These are phyloP conservation scores for Drosophila pseudoananassae DNA, from an alignment of 1,140 invertebrate genomes.

Conservation along the genomic window DNA sequence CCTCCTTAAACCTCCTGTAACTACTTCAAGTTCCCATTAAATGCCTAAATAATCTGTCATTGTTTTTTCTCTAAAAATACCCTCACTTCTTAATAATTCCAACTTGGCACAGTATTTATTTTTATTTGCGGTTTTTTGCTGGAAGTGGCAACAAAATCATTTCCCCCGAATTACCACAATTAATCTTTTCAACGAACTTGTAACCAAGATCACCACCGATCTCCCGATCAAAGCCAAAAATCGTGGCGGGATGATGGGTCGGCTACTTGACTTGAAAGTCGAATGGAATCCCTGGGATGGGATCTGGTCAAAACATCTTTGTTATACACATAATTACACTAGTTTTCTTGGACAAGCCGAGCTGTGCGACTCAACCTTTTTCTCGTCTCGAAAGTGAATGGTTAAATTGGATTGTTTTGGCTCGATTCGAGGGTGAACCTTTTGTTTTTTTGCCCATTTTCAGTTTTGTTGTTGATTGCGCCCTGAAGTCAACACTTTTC, in stretches of 20 bases:
- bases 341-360: constrained; percentile 46
- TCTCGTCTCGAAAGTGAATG: constrained; percentile 68
- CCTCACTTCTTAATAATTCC: constrained; percentile 20
- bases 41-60: constrained; percentile 43
- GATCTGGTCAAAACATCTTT: constrained; percentile 43
- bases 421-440: constrained; percentile 15
- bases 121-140: constrained; percentile 56
- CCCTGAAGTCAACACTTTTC: constrained; percentile 64
- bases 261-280: constrained; percentile 69
- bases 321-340: constrained; percentile 66
- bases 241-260: constrained; percentile 31
- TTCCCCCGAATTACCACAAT: constrained; percentile 57
- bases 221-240: background rate
- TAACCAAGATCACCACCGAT: constrained; percentile 1
- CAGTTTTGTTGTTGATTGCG: constrained; percentile 61
- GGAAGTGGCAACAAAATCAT: constrained; percentile 48
- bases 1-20: background rate
- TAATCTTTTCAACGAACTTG: constrained; percentile 53
- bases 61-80: constrained; percentile 61
- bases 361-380: constrained; percentile 34
- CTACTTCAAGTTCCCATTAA: background rate
- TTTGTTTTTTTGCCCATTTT: constrained; percentile 45
- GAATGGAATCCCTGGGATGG: constrained; percentile 37
- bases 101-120: constrained; percentile 52
- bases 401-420: constrained; percentile 37